Conservation (phyloP, 1,140 invertebrate genomes). For the Magallana ariakensis region DNA sequence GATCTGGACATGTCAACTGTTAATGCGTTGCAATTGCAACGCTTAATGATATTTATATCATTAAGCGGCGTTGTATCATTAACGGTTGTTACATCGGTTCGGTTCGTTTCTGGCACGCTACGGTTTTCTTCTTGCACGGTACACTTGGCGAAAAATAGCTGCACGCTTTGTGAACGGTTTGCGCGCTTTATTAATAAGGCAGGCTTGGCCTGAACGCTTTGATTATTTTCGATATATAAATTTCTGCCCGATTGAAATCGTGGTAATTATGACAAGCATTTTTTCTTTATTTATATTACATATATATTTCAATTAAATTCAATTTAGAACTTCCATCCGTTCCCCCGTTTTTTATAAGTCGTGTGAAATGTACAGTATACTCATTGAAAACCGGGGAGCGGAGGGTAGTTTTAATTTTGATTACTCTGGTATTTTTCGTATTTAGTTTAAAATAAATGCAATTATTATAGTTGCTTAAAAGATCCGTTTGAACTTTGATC, state of each 20-base stretch:
- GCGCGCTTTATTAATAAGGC: neutral
- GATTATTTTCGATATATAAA: neutral
- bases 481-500: no score
- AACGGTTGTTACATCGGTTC: no score
- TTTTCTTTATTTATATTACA: neutral
- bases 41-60: no score
- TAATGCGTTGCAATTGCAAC: no score
- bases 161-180: neutral
- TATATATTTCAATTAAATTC: neutral
- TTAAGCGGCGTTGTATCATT: no score
- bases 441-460: neutral
- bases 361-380: no score
- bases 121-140: neutral
- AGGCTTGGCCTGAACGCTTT: neutral
- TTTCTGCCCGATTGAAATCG: neutral
- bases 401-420: neutral
- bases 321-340: neutral
- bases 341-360: neutral
- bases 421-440: neutral
- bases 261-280: neutral
- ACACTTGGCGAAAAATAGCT: neutral
- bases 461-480: no score
- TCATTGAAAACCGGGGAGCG: neutral
- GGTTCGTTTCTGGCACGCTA: neutral
- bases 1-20: no score